A percentile compares a stretch with the other conserved stretches of the same genome.
Evolutionary conservation across 2,888 invertebrate genomes (phyloP).

Genomic region (Rhagium mordax): DNA sequence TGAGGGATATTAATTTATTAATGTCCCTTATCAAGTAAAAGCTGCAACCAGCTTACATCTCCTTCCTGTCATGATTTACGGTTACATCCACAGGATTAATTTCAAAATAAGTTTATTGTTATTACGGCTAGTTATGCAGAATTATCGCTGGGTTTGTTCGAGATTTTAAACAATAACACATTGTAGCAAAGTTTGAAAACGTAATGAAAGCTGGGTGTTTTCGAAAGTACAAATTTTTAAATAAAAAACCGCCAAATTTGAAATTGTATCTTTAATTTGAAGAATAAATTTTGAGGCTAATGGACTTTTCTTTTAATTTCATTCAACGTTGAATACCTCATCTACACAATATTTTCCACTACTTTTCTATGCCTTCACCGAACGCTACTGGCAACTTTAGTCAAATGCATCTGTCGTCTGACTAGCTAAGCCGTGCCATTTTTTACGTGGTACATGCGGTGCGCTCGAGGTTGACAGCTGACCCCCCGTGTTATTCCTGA

Average conservation of each 20-base stretch:
- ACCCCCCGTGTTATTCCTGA: background rate
- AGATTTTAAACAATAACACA: background rate
- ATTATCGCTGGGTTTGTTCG: background rate
- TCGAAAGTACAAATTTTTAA: too few relatives aligned
- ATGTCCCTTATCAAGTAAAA: background rate
- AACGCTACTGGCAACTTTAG: background rate
- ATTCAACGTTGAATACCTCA: too few relatives aligned
- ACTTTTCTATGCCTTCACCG: background rate
- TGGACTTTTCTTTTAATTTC: too few relatives aligned
- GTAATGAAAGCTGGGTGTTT: too few relatives aligned
- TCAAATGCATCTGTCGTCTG: constrained; percentile 15
- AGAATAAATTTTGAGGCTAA: too few relatives aligned
- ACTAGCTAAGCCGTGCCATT: constrained; percentile 9
- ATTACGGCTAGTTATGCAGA: background rate
- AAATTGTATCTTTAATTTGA: too few relatives aligned
- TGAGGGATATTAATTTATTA: background rate
- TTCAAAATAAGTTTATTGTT: background rate
- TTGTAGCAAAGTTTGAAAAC: too few relatives aligned
- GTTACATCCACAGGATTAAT: background rate
- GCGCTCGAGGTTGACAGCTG: constrained; percentile 2
- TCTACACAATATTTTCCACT: too few relatives aligned
- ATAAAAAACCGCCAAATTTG: too few relatives aligned
- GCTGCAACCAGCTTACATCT: background rate
- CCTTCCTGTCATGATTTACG: background rate
- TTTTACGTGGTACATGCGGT: constrained; percentile 8